Evolutionary conservation across 2,888 invertebrate genomes (phyloP).

Genomic region (Mantis religiosa): DNA sequence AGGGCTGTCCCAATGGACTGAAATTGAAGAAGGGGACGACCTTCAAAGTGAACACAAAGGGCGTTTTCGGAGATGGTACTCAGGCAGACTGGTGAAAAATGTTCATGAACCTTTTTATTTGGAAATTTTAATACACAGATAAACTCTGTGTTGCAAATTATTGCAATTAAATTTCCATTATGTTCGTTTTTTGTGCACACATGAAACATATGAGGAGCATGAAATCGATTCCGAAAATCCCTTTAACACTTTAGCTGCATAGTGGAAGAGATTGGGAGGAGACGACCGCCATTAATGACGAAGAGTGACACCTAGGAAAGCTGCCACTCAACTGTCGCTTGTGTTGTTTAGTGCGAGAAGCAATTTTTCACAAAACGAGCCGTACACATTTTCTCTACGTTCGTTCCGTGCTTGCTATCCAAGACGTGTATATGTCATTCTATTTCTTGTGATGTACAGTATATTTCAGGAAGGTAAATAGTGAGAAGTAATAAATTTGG

Average conservation of each 20-base stretch:
- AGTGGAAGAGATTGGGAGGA: conserved; percentile 30
- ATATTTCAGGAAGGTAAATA: neutral
- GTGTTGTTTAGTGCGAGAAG: conserved; percentile 27
- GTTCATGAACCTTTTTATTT: too few relatives aligned
- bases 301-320: conserved; percentile 34
- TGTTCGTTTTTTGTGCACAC: too few relatives aligned
- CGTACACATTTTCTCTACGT: conserved; percentile 7
- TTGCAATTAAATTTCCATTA: too few relatives aligned
- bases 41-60: conserved; percentile 26
- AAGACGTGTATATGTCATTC: neutral
- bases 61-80: conserved; percentile 10
- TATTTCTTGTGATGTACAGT: neutral
- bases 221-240: conserved; percentile 17
- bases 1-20: conserved; percentile 17
- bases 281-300: conserved; percentile 33
- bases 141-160: too few relatives aligned
- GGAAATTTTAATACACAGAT: too few relatives aligned
- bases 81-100: neutral
- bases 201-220: too few relatives aligned
- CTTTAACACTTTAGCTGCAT: conserved; percentile 22
- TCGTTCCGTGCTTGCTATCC: neutral
- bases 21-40: conserved; percentile 30
- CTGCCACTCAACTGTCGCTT: conserved; percentile 33
- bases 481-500: conserved; percentile 3
- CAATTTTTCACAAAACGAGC: conserved; percentile 24